These are phyloP conservation scores for Polypterus bichir DNA, from an alignment of 2,113 vertebrate genomes.

Conservation along the genomic window DNA sequence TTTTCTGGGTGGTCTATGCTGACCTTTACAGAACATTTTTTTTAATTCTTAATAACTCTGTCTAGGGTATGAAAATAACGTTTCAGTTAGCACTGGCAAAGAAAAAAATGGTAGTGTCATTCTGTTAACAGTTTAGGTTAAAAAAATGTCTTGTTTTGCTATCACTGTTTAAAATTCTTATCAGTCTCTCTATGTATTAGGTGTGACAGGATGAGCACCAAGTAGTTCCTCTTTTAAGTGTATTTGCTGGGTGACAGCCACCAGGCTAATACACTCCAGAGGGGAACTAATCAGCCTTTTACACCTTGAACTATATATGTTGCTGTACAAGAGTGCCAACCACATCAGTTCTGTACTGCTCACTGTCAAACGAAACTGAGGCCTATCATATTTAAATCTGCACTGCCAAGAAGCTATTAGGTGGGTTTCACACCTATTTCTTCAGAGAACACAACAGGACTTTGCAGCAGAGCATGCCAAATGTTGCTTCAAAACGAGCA, in stretches of 20 bases:
- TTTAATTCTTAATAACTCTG: background rate
- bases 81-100: background rate
- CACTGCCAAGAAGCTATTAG: conserved; percentile 54
- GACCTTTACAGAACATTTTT: conserved; percentile 2
- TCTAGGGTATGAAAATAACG: background rate
- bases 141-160: background rate
- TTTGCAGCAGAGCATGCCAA: too few relatives aligned
- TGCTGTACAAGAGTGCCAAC: conserved; percentile 28
- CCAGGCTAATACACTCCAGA: conserved; percentile 25
- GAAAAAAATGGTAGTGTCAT: background rate
- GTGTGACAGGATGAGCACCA: conserved; percentile 30
- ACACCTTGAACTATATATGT: conserved; percentile 40
- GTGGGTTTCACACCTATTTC: conserved; percentile 24
- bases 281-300: conserved; percentile 50
- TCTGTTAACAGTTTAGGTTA: background rate
- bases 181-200: conserved; percentile 28
- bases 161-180: conserved; percentile 29
- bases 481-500: too few relatives aligned
- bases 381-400: conserved; percentile 49
- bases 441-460: too few relatives aligned
- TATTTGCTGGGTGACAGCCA: conserved; percentile 32
- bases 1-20: conserved; percentile 15
- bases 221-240: conserved; percentile 37
- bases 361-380: conserved; percentile 42
- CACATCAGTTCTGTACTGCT: conserved; percentile 23